Base-by-base conservation (phyloP, 1,140 invertebrate species). In the Limonius californicus region DNA sequence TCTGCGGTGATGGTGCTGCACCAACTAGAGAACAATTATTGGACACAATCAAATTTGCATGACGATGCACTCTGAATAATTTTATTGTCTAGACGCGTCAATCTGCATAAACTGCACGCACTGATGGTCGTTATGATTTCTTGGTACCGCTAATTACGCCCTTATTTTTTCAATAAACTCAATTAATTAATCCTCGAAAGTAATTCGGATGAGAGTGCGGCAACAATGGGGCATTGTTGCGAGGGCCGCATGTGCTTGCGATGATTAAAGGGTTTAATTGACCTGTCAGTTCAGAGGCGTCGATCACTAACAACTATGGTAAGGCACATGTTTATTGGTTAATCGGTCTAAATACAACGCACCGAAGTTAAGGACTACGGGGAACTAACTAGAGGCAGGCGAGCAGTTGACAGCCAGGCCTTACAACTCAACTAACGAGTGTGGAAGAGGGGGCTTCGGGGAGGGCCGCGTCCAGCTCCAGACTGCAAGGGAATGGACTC, bases 391-490 rank as follows among this genome's bases (percentile, higher is more conserved):
- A 74, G 70, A 65, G 69, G 67, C 67, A 67, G 63, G 66, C 63
- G 64, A 70, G 55, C 68, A 70, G 73, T 71, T 74, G 73, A 74
- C 73, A 74, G 73, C 63, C 73, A 67, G 70, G 63, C 63, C 73
- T 74, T 74, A 74, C 73, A 74, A 73, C 73, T 74, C 73, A 74
- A 74, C 73, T 74, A 74, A 70, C 68, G 56, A 70, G 62, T 67
- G 58, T 69, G 57, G 70, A 56, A 66, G 65, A 70, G 61, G 70
- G 70, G 68, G 55, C 30, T 54, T 43, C 35, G 65, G 70, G 68
- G 69, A 68, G 70, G 70, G 68, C 9, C 3, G 3, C 3, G 23
- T 9, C 2, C 35, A 43, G 43, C 63, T 53, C 43, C 64, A 62
- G 68, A 68, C 64, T 66, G 64, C 61, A 56, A 67, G 63, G 65